Conservation (phyloP, 2,888 invertebrate genomes). For the Pseudanteris insignis region DNA sequence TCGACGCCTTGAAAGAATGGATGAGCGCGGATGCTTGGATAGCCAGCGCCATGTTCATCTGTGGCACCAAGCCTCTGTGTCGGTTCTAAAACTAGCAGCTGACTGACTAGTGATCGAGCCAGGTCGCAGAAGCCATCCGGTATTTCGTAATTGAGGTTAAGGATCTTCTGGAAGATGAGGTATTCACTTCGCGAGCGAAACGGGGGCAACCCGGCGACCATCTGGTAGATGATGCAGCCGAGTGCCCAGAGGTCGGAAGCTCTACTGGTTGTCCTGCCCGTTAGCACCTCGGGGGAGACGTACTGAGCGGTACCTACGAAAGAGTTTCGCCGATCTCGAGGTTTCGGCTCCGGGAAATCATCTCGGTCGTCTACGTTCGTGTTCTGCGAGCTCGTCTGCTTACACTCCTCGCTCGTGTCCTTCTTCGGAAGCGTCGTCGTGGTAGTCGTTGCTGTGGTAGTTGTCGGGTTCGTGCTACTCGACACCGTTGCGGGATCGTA, state of each 20-base stretch:
- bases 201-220: conserved; percentile 92
- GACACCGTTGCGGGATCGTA: conserved; percentile 48
- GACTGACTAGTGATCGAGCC: conserved; percentile 88
- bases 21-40: conserved; percentile 84
- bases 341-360: background rate
- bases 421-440: background rate
- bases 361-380: background rate
- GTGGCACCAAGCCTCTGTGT: conserved; percentile 82
- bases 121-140: conserved; percentile 88
- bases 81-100: conserved; percentile 84
- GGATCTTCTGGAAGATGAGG: conserved; percentile 94
- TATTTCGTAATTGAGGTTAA: conserved; percentile 88
- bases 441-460: background rate
- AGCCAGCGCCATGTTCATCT: conserved; percentile 76
- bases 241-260: conserved; percentile 97
- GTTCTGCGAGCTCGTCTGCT: background rate
- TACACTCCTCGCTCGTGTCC: background rate
- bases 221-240: conserved; percentile 96
- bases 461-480: too few species aligned
- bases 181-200: conserved; percentile 94
- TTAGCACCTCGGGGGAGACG: conserved; percentile 95
- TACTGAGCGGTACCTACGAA: conserved; percentile 99
- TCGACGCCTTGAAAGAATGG: conserved; percentile 85
- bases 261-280: conserved; percentile 78
- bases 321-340: conserved; percentile 75